Evolutionary conservation across 2,113 vertebrate genomes (phyloP).

Genomic region (Microtus ochrogaster): DNA sequence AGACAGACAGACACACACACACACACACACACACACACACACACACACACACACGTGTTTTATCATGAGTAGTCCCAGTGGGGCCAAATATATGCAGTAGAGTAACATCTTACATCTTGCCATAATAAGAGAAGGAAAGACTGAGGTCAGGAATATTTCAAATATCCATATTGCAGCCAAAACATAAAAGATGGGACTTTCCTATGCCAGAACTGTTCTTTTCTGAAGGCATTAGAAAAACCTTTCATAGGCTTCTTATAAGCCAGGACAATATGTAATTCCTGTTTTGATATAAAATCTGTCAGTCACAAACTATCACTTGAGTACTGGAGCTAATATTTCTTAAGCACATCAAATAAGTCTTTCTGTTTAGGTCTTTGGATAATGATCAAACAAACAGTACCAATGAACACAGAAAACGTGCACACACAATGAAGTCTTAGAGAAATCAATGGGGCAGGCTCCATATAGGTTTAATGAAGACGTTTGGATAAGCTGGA

Average conservation of each 20-base stretch:
- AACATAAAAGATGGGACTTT: neutral
- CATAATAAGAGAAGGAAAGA: conserved; percentile 32
- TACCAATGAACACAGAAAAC: neutral
- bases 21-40: neutral
- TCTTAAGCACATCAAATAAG: neutral
- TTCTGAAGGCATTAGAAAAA: conserved; percentile 8
- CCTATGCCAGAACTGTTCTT: neutral
- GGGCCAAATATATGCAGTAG: neutral
- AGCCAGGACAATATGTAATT: neutral
- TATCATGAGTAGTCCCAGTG: neutral
- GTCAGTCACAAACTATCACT: neutral
- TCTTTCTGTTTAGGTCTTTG: neutral
- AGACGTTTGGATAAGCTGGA: neutral
- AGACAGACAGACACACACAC: no score
- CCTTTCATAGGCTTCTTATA: neutral
- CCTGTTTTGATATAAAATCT: neutral
- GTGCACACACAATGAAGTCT: neutral
- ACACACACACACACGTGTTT: neutral
- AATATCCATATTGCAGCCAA: neutral
- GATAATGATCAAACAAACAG: neutral
- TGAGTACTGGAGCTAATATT: neutral
- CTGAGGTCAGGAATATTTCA: neutral
- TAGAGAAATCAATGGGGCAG: neutral
- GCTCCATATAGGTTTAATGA: neutral
- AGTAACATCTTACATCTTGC: neutral